These are phyloP conservation scores for Pristionchus maxplancki DNA, from an alignment of 2,888 invertebrate genomes.

Conservation along the genomic window DNA sequence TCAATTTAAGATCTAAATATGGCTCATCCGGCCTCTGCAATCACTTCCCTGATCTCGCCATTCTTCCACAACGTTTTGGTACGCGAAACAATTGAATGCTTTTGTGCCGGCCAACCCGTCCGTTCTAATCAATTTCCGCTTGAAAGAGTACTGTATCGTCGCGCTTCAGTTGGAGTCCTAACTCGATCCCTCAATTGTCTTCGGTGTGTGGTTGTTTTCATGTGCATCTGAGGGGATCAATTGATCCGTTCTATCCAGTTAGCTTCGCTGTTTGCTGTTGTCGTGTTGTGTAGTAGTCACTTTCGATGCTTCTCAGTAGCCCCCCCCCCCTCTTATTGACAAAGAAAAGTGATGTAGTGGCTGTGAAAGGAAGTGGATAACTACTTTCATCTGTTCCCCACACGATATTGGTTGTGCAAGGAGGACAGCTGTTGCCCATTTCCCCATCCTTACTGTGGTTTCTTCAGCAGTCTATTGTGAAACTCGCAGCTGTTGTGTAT, in stretches of 20 bases:
- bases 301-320: not conserved
- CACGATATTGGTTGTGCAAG: not conserved
- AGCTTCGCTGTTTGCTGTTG: not conserved
- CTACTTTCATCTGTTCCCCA: not conserved
- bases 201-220: not conserved
- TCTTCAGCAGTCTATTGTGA: not conserved
- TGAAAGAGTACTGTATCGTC: not conserved
- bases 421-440: not conserved
- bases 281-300: conserved; percentile 27
- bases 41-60: conserved; percentile 52
- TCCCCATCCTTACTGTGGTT: not conserved
- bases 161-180: not conserved
- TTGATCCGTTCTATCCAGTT: not conserved
- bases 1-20: conserved; percentile 29
- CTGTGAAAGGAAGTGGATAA: not conserved
- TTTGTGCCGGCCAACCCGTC: not conserved
- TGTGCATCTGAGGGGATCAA: conserved; percentile 1
- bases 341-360: not conserved
- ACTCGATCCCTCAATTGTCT: not conserved
- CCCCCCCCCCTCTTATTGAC: not conserved
- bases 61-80: conserved; percentile 53
- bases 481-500: conserved; percentile 34
- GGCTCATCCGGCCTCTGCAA: conserved; percentile 44
- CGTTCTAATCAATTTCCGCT: conserved; percentile 20
- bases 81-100: conserved; percentile 29